Evolutionary conservation across 2,113 vertebrate genomes (phyloP).

Genomic region (Paramisgurnus dabryanus): DNA sequence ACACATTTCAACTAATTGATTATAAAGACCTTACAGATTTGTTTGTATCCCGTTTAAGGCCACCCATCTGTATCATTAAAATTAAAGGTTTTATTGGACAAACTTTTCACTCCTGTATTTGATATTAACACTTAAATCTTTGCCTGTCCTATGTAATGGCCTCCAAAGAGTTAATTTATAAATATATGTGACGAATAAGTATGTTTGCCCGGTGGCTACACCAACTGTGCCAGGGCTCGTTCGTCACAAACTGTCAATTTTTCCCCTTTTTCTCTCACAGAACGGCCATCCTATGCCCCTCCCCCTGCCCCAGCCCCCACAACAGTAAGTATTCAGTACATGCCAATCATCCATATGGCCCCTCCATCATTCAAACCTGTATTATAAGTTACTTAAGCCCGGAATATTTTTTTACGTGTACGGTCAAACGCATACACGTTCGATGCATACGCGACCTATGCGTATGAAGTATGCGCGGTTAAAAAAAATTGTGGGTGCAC

Average conservation of each 20-base stretch:
- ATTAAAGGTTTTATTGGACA: neutral
- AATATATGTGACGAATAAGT: constrained; percentile 9
- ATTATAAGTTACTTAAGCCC: neutral
- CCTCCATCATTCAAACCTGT: constrained; percentile 20
- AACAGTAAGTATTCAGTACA: constrained; percentile 85
- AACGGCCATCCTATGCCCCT: constrained; percentile 95
- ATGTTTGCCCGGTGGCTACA: constrained; percentile 6
- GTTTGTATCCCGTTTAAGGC: neutral
- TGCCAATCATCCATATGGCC: constrained; percentile 32
- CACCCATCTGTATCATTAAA: constrained; percentile 11
- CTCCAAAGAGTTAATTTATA: neutral
- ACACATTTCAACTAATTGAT: constrained; percentile 25
- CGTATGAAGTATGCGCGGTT: too few relatives aligned
- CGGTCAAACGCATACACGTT: too few relatives aligned
- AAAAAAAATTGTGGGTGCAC: too few relatives aligned
- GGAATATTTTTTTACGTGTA: too few relatives aligned
- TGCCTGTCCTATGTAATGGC: neutral
- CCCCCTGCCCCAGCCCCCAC: constrained; percentile 95
- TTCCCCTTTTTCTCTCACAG: constrained; percentile 70
- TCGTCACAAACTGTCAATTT: neutral
- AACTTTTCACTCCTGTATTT: neutral
- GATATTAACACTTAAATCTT: neutral
- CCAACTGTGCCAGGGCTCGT: neutral
- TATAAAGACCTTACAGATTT: neutral
- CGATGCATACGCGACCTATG: too few relatives aligned